Percentiles rank a stretch among this genome's conserved stretches.
These are phyloP conservation scores for Rhogogaster chlorosoma DNA, from an alignment of 2,888 invertebrate species.

Conservation along the genomic window DNA sequence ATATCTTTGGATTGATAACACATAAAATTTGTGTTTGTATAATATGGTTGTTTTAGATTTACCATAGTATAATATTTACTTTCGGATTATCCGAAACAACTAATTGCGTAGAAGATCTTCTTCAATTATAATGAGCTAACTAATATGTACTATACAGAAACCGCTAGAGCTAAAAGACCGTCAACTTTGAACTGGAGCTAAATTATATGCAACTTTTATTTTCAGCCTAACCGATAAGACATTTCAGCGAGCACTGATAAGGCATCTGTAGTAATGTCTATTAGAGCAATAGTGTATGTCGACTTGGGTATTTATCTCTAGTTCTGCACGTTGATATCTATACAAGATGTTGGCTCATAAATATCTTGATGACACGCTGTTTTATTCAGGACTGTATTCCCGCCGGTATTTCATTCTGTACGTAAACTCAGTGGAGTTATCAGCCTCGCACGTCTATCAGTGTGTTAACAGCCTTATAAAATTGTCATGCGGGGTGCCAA, in stretches of 20 bases:
- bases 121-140: neutral
- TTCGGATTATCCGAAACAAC: neutral
- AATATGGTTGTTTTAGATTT: neutral
- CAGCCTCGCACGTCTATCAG: neutral
- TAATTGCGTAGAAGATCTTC: neutral
- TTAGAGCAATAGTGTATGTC: neutral
- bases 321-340: neutral
- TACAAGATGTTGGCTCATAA: neutral
- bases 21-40: neutral
- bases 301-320: neutral
- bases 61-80: neutral
- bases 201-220: slow-evolving; percentile 3
- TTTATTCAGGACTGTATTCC: neutral
- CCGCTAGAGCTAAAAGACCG: neutral
- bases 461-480: too few relatives aligned
- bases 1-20: neutral
- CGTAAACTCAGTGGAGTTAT: neutral
- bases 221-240: neutral
- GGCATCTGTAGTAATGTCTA: neutral
- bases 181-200: neutral
- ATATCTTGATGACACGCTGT: neutral
- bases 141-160: neutral
- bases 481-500: too few relatives aligned
- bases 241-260: neutral
- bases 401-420: neutral